These are phyloP conservation scores for Stigmatopora argus DNA, from an alignment of 2,113 vertebrate genomes.

Conservation along the genomic window DNA sequence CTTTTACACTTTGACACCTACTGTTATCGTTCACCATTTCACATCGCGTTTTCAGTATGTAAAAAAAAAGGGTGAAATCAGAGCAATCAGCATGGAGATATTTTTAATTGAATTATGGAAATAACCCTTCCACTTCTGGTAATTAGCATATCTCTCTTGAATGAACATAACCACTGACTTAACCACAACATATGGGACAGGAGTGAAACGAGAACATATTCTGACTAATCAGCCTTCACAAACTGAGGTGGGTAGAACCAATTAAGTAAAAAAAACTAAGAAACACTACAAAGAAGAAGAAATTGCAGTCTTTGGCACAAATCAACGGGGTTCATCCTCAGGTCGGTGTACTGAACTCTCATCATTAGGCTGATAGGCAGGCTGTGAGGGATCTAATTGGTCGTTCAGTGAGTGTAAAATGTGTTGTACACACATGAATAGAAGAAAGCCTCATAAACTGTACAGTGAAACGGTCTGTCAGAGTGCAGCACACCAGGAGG, in stretches of 20 bases:
- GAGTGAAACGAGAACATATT: not conserved
- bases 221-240: not conserved
- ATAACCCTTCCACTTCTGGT: not conserved
- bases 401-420: slow-evolving; percentile 51
- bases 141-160: not conserved
- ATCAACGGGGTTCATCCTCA: slow-evolving; percentile 38
- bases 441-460: slow-evolving; percentile 41
- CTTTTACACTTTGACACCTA: too few species aligned
- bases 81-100: too few species aligned
- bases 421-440: slow-evolving; percentile 47
- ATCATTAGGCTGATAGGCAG: slow-evolving; percentile 50
- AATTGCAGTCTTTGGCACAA: slow-evolving; percentile 14
- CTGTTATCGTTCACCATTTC: too few species aligned
- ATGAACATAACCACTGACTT: not conserved
- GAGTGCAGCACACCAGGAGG: slow-evolving; percentile 17
- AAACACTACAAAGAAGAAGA: not conserved
- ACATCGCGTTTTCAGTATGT: too few species aligned
- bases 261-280: not conserved
- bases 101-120: too few species aligned
- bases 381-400: slow-evolving; percentile 56
- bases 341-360: slow-evolving; percentile 49
- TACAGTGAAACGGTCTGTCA: slow-evolving; percentile 31
- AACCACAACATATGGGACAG: not conserved
- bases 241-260: not conserved
- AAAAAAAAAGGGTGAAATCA: too few species aligned